Evolutionary conservation across 2,888 invertebrate genomes (phyloP), one percentile per base, ranked within the genome.

Genomic region (Deroplatys truncata): DNA sequence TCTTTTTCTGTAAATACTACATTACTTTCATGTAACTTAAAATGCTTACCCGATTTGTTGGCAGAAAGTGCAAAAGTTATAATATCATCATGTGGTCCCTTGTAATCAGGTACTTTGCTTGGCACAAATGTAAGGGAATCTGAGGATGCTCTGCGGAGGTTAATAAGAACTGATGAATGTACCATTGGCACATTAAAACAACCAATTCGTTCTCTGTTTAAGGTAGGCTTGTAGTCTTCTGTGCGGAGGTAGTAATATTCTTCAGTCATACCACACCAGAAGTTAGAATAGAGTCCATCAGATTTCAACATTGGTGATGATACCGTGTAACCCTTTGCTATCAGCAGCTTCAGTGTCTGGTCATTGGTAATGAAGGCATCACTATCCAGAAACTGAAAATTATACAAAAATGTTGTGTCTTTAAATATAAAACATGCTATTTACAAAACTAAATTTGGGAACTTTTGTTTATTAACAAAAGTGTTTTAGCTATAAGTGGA

Each of bases 181-280:
- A 99, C 95, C 98, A 99, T 98, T 0, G 98, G 98, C 0, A 99
- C 99, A 8, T 94, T 92, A 92, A 97, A 97, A 92, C 97, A 97
- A 0, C 98, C 98, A 1, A 93, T 92, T 89, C 95, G 95, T 90
- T 96, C 94, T 25, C 96, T 93, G 91, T 96, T 95, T 84, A 98
- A 94, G 88, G 99, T 97, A 2, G 96, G 96, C 92, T 96, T 96
- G 93, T 99, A 99, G 85, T 97, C 96, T 9, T 97, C 97, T 0
- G 98, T 97, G 92, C 98, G 95, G 91, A 95, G 93, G 92, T 98
- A 98, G 93, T 98, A 97, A 92, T 97, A 98, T 90, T 97, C 95
- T 0, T 96, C 94, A 0, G 97, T 96, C 97, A 99, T 98, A 7
- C 97, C 99, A 92, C 97, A 97, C 99, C 99, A 99, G 93, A 98